phyloP scores from a whole-genome alignment of 2,113 vertebrate genomes.

The Podilymbus podiceps region DNA sequence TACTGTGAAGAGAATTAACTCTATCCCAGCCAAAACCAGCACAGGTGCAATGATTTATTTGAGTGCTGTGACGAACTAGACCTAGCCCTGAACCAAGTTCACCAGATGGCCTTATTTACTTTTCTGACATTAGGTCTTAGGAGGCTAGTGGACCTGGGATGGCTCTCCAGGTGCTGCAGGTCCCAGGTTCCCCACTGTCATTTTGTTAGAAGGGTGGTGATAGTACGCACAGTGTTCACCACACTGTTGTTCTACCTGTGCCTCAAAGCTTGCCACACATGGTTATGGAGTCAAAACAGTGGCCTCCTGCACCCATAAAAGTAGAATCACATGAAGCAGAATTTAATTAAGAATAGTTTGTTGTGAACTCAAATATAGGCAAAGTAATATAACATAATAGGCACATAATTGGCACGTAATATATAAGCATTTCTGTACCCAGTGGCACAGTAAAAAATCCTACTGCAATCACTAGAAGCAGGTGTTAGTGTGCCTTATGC shows the following conservation, averaged over 20 bases:
- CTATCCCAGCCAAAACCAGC: too few relatives aligned
- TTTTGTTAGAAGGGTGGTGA: neutral
- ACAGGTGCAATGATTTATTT: neutral
- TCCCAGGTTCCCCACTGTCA: neutral
- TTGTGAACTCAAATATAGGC: neutral
- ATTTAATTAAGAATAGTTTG: neutral
- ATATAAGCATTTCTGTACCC: neutral
- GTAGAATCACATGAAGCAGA: neutral
- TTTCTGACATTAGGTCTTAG: neutral
- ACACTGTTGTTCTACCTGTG: neutral
- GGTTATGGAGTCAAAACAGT: neutral
- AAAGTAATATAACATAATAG: neutral
- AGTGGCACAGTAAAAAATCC: neutral
- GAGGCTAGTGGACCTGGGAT: neutral
- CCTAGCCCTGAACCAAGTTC: neutral
- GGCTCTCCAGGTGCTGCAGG: neutral
- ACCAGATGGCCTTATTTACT: neutral
- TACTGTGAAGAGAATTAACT: too few relatives aligned
- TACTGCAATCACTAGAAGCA: neutral
- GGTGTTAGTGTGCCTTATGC: neutral
- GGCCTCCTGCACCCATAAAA: neutral
- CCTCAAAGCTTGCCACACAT: neutral
- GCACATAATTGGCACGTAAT: neutral
- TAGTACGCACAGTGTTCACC: neutral
- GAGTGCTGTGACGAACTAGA: neutral